Conservation (phyloP, 2,797 vertebrate genomes). For the Phataginus tetradactyla region DNA sequence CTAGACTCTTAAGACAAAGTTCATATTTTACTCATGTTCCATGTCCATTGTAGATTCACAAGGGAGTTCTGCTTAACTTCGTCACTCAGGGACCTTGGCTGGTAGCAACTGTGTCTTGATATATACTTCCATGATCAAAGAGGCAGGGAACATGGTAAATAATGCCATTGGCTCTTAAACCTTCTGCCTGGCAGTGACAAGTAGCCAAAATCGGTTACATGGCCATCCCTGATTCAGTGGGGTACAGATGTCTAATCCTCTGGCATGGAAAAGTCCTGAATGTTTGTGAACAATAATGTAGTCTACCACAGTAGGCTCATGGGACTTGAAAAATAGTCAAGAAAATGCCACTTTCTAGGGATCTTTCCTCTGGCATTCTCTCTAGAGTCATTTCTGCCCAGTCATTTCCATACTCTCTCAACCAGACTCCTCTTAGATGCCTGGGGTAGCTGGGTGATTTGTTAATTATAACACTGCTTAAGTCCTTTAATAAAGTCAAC, state of each 20-base stretch:
- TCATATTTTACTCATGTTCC: background rate
- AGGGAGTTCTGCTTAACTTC: background rate
- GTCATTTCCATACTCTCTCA: constrained; percentile 29
- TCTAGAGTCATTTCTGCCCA: constrained; percentile 32
- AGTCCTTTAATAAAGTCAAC: constrained; percentile 80
- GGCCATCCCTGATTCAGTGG: background rate
- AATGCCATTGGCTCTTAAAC: background rate
- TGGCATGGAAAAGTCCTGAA: background rate
- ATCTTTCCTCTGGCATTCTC: constrained; percentile 22
- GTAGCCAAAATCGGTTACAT: background rate
- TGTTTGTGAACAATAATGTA: background rate
- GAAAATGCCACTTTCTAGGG: constrained; percentile 13
- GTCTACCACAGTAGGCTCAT: background rate
- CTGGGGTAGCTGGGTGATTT: constrained; percentile 61
- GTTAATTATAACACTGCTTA: constrained; percentile 72
- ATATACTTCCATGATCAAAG: background rate
- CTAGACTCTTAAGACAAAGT: background rate
- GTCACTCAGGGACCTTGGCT: background rate
- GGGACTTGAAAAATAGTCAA: constrained; percentile 9
- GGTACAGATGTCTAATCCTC: background rate
- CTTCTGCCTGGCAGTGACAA: background rate
- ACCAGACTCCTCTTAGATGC: constrained; percentile 45
- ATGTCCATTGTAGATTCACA: background rate
- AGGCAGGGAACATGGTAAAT: background rate
- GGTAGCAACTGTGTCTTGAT: background rate